Evolutionary conservation across 2,888 invertebrate genomes (phyloP), one percentile per base, ranked within the genome.

Genomic region (Microplitis manilae): DNA sequence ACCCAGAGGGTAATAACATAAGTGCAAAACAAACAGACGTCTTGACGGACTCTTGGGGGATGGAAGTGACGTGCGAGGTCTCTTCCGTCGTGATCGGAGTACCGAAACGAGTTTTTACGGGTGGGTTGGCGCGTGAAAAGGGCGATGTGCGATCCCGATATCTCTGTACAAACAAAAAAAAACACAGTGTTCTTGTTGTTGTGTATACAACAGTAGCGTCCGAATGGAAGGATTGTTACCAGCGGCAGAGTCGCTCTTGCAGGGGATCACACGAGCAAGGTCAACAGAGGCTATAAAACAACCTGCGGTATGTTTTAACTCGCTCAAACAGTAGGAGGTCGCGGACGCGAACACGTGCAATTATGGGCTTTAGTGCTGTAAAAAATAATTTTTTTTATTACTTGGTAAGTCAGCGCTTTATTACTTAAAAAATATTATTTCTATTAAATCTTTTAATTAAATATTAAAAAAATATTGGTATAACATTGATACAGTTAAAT

Each of bases 271-370:
- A 75, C 82, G 83, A 82, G 79, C 87, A 86, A 87, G 87, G 86
- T 87, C 86, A 87, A 84, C 86, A 80, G 80, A 86, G 84, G 81
- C 85, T 87, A 87, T 87, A 87, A 86, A 85, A 86, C 82, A 74
- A 85, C 84, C 83, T 82, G 84, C 83, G 78, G 75, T 76, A 80
- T 79, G 81, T 83, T 83, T 82, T 84, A 85, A 85, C 83, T 81
- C 80, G 84, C 83, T 79, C 84, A 85, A 85, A 84, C 81, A 79
- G 84, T 80, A 81, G 74, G 74, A 82, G 79, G 83, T 82, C 79
- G 82, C 83, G 84, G 81, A 79, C 81, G 81, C 79, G 83, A 78
- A 73, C 80, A 80, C 82, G 76, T 76, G 75, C 64, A 67, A 67
- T 72, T 59, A 65, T 74, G 73, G 50, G 15, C 60, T 40, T 13